phyloP scores from a whole-genome alignment of 2,113 vertebrate species.

The Lophochroa leadbeateri region DNA sequence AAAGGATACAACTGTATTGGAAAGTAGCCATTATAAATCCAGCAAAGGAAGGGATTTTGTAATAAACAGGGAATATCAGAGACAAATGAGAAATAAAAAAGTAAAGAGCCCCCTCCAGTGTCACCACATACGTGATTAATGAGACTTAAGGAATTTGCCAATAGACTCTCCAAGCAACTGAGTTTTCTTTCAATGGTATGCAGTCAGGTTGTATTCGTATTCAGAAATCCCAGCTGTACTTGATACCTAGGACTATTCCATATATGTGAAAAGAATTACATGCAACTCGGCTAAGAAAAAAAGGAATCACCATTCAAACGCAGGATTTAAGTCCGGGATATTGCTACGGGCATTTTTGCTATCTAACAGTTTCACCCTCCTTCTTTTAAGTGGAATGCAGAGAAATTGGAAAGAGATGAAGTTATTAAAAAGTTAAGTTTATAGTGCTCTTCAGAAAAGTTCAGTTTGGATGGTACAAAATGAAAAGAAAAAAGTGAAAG shows the following conservation, averaged over 20 bases:
- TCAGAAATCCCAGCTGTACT: constrained; percentile 67
- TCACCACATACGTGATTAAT: constrained; percentile 70
- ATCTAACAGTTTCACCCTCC: not conserved
- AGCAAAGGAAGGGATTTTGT: constrained; percentile 63
- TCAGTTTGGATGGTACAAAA: not conserved
- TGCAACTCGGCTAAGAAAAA: not conserved
- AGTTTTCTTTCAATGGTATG: constrained; percentile 66
- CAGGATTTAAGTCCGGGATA: not conserved
- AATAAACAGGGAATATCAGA: constrained; percentile 68
- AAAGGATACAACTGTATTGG: constrained; percentile 59
- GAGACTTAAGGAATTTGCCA: constrained; percentile 63
- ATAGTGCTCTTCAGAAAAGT: not conserved
- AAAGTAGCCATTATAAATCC: constrained; percentile 57
- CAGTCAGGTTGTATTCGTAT: constrained; percentile 63
- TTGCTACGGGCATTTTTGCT: not conserved
- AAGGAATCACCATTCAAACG: not conserved
- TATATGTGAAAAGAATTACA: constrained; percentile 61
- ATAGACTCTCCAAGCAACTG: constrained; percentile 76
- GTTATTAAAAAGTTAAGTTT: not conserved
- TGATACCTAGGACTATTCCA: constrained; percentile 32
- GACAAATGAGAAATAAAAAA: constrained; percentile 73
- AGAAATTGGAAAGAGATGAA: not conserved
- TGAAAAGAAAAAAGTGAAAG: not conserved
- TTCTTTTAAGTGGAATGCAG: not conserved
- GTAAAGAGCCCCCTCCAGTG: constrained; percentile 63